Base-by-base conservation (phyloP, 2,797 vertebrate species). In the Nothura maculosa region DNA sequence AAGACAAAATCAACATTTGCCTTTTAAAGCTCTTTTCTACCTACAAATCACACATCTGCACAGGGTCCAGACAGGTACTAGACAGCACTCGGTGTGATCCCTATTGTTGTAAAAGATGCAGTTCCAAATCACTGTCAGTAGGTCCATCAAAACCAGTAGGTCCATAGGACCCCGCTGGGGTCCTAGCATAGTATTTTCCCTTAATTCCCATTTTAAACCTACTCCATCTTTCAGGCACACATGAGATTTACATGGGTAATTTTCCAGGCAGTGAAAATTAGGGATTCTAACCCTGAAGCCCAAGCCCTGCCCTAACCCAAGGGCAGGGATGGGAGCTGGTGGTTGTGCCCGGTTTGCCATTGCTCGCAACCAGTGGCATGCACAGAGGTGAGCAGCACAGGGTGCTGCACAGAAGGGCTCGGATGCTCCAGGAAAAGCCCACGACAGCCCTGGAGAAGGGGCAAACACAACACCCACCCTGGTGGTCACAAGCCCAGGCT, bases 391-490 rank as follows among this genome's bases (percentile, higher is more conserved):
- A 50, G 58, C 54, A 61, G 52, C 66, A 63, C 66, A 78, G 62
- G 27, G 36, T 25, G 20, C 64, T 38, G 28, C 77, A 45, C 72
- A 17, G 20, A 36, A 52, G 57, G n/a, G 18, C 24, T 13, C 60
- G 10, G 3, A 0, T 36, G 8, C 45, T 48, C 52, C 7, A 1
- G 0, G 30, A 40, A 36, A 6, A 0, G 3, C 14, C 48, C 10
- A 13, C 5, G 6, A 1, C 36, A 54, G 62, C 62, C 42, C 7
- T 20, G 36, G 14, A 32, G 45, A n/a, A 48, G 16, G 18, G 36
- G 34, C 25, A n/a, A 17, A 19, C 58, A 8, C 42, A 13, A 17
- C 58, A 7, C 42, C 42, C 42, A 17, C 42, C 42, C 42, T 18
- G 42, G 42, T 17, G 17, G 42, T 43, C 58, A 40, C 40, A 40